Conservation (phyloP, 2,888 invertebrate species). For the Cordilura impudica region DNA sequence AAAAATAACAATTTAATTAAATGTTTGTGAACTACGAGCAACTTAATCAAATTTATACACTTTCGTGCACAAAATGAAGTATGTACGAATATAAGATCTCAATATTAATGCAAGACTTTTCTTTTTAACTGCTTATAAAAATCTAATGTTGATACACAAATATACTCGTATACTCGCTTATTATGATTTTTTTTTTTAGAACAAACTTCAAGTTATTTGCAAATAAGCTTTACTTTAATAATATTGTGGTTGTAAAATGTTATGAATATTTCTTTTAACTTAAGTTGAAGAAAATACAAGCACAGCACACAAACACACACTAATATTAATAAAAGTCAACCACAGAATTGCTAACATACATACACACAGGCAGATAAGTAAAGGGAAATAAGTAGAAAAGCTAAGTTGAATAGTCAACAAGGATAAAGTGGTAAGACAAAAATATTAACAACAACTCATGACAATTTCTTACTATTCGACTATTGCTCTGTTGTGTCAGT, state of each 20-base stretch:
- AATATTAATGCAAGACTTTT: no score
- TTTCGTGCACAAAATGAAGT: no score
- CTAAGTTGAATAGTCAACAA: not conserved
- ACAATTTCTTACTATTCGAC: not conserved
- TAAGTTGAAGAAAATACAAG: not conserved
- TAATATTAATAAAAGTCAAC: not conserved
- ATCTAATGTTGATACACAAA: no score
- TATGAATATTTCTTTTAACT: constrained; percentile 12
- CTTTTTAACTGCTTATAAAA: no score
- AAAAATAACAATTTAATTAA: no score
- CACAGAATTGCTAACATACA: not conserved
- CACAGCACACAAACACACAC: not conserved
- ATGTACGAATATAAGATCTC: no score
- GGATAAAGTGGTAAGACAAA: not conserved
- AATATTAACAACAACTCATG: not conserved
- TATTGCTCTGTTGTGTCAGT: not conserved
- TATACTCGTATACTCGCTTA: no score
- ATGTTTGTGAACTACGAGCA: no score
- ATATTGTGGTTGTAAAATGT: constrained; percentile 34
- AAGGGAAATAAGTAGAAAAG: not conserved
- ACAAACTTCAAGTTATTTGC: constrained; percentile 21
- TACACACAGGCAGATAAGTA: not conserved
- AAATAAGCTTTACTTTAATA: constrained; percentile 29
- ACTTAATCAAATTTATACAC: no score
- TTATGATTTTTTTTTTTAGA: not conserved